Conservation (phyloP, 1,140 invertebrate genomes). For the Drosophila tani region DNA sequence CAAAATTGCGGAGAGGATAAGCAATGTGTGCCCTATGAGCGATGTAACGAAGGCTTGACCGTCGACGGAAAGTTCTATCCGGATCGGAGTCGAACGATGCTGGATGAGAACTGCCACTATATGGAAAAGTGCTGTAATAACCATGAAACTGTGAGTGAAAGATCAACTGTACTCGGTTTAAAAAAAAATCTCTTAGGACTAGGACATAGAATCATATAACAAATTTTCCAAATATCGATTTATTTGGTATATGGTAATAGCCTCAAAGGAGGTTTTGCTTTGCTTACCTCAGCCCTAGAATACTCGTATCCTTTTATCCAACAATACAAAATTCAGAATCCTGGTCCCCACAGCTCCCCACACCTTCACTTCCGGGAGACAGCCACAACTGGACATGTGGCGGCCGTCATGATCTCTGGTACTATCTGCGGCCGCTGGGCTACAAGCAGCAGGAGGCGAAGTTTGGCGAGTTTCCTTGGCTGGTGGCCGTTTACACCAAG, state of each 20-base stretch:
- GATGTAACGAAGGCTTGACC: slow-evolving; percentile 52
- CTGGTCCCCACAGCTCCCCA: slow-evolving; percentile 5
- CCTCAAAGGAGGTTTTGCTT: too few species aligned
- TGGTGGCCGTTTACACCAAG: slow-evolving; percentile 43
- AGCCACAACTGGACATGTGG: slow-evolving; percentile 37
- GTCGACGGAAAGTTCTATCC: slow-evolving; percentile 59
- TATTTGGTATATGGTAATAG: too few species aligned
- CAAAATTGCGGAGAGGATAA: slow-evolving; percentile 48
- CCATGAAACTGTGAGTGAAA: slow-evolving; percentile 37
- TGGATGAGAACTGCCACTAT: slow-evolving; percentile 58
- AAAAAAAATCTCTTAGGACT: not conserved
- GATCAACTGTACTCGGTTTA: not conserved
- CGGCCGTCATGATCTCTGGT: slow-evolving; percentile 45
- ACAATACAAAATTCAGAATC: too few species aligned
- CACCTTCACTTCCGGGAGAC: not conserved
- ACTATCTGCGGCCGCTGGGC: slow-evolving; percentile 52
- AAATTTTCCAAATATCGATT: too few species aligned
- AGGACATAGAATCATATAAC: too few species aligned
- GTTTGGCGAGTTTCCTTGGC: slow-evolving; percentile 70
- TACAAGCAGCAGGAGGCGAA: slow-evolving; percentile 55
- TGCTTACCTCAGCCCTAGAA: too few species aligned
- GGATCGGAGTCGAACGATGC: slow-evolving; percentile 48
- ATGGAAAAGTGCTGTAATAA: slow-evolving; percentile 65
- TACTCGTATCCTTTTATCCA: too few species aligned
- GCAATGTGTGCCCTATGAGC: slow-evolving; percentile 57